Evolutionary conservation across 2,888 invertebrate genomes (phyloP), one percentile per base, ranked within the genome.

Genomic region (Cerceris rybyensis): DNA sequence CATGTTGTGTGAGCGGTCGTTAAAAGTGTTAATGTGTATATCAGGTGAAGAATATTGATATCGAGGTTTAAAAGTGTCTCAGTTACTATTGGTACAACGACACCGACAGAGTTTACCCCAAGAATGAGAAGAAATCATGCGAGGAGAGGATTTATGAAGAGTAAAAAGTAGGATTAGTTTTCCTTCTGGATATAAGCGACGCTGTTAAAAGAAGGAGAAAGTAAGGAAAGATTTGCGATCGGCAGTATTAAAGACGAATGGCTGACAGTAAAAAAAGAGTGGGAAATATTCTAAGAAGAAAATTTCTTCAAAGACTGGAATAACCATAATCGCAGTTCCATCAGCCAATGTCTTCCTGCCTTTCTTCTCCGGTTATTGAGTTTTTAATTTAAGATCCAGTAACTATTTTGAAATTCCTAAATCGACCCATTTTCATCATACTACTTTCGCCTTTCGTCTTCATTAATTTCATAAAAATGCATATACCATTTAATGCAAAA

Each of bases 221-320:
- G 11, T n/a, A 60, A 61, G 58, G 54, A 75, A 70, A 73, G 67
- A 80, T 60, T 74, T 58, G 63, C 59, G 57, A 71, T 81, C 54
- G 52, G 46, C 61, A 67, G 65, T 63, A 63, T 78, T 80, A 67
- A 70, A 67, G 50, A 67, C 17, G 59, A 70, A 75, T 54, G 60
- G 52, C 65, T 59, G 70, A 74, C 43, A 73, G 57, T 43, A 73
- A 73, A 65, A 58, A 67, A 67, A 58, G 65, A 69, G 57, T 52
- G 67, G 71, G 78, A 75, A 81, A 81, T 84, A 81, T 83, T 82
- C 70, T 66, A 64, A 59, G 55, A 80, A 75, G 78, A 78, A 58
- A 57, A 78, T 67, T 79, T 84, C 85, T 78, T 84, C 85, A 86
- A 86, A 81, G 80, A 80, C 66, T 65, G 57, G 70, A 78, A 80